Conservation (phyloP, 1,140 invertebrate species). For the Anadara kagoshimensis region DNA sequence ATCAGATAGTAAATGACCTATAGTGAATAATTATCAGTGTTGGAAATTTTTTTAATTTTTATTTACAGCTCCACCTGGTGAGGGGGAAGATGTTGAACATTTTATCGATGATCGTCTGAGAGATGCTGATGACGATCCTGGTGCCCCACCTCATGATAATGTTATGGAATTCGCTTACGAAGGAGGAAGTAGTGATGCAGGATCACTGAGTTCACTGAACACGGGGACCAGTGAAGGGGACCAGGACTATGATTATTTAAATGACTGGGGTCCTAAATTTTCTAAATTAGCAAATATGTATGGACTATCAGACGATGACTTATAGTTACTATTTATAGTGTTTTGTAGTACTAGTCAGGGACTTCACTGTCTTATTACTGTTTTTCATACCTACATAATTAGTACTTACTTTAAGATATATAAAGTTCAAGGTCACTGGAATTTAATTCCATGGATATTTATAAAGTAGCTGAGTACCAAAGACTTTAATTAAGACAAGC, state of each 20-base stretch:
- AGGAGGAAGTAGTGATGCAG: slow-evolving; percentile 96
- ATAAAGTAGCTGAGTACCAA: background rate
- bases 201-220: slow-evolving; percentile 93
- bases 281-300: slow-evolving; percentile 98
- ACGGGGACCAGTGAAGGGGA: slow-evolving; percentile 94
- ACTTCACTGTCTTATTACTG: background rate
- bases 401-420: background rate
- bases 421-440: background rate
- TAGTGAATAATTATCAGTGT: no score
- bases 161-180: slow-evolving; percentile 98
- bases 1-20: no score
- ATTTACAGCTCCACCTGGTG: slow-evolving; percentile 32
- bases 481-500: background rate
- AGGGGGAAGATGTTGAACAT: slow-evolving; percentile 93
- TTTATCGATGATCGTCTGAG: slow-evolving; percentile 97
- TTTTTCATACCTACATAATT: no score
- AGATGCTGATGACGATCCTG: slow-evolving; percentile 94
- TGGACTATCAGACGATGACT: slow-evolving; percentile 72
- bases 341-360: no score
- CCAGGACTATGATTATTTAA: slow-evolving; percentile 97
- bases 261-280: slow-evolving; percentile 97
- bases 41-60: no score
- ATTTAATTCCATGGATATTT: background rate
- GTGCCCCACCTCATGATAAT: slow-evolving; percentile 97
- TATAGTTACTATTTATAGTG: slow-evolving; percentile 3